Percentiles rank a stretch among this genome's conserved stretches.
Evolutionary conservation across 1,140 invertebrate species (phyloP).

Genomic region (Epicauta chinensis): DNA sequence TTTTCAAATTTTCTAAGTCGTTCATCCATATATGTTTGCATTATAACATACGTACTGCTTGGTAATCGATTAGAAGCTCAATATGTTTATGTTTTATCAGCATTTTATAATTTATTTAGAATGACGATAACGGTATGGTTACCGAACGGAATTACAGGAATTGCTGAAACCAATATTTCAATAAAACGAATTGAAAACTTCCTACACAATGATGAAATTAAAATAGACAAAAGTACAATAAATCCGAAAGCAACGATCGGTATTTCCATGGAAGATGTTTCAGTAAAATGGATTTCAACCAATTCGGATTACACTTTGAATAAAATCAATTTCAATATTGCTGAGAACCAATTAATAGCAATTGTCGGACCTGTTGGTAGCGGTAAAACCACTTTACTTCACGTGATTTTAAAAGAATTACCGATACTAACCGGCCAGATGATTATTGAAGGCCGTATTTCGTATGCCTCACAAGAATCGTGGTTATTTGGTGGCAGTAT

Average conservation of each 20-base stretch:
- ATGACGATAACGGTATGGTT: slow-evolving; percentile 54
- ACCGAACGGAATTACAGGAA: not conserved
- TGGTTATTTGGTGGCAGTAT: slow-evolving; percentile 50
- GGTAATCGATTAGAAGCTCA: slow-evolving; percentile 60
- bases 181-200: slow-evolving; percentile 5
- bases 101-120: slow-evolving; percentile 62
- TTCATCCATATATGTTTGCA: slow-evolving; percentile 65
- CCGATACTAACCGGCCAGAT: slow-evolving; percentile 46
- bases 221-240: slow-evolving; percentile 59
- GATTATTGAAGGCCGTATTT: slow-evolving; percentile 46
- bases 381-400: slow-evolving; percentile 76
- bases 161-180: slow-evolving; percentile 4
- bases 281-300: slow-evolving; percentile 25
- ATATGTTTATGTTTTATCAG: slow-evolving; percentile 63
- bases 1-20: slow-evolving; percentile 63
- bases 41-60: slow-evolving; percentile 65
- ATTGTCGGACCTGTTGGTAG: slow-evolving; percentile 51
- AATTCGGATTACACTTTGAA: slow-evolving; percentile 40
- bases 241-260: slow-evolving; percentile 42
- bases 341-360: not conserved
- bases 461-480: slow-evolving; percentile 56
- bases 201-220: slow-evolving; percentile 32
- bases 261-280: slow-evolving; percentile 3
- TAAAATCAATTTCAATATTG: not conserved
- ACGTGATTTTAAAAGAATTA: slow-evolving; percentile 73